Conservation (phyloP, 1,140 invertebrate species). For the Sweltsa coloradensis region DNA sequence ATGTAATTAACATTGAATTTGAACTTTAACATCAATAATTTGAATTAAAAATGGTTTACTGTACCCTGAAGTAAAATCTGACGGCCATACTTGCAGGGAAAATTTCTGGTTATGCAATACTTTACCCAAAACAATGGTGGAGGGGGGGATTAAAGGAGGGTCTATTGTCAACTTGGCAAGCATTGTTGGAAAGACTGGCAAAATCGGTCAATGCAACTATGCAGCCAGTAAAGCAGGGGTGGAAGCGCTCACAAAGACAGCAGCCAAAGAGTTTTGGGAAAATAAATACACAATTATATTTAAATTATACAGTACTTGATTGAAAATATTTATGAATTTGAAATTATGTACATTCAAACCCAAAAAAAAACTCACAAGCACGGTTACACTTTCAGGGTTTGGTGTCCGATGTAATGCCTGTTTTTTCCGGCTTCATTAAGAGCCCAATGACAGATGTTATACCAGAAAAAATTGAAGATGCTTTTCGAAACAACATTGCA, state of each 20-base stretch:
- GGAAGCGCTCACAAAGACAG: slow-evolving; percentile 68
- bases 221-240: slow-evolving; percentile 83
- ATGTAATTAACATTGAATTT: too few relatives aligned
- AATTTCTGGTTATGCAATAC: slow-evolving; percentile 69
- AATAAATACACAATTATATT: background rate
- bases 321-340: background rate
- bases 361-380: too few relatives aligned
- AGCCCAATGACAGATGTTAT: slow-evolving; percentile 69
- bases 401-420: slow-evolving; percentile 63
- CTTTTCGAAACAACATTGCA: slow-evolving; percentile 49
- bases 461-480: slow-evolving; percentile 63
- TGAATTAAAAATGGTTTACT: too few relatives aligned
- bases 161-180: slow-evolving; percentile 85
- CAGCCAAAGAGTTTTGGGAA: slow-evolving; percentile 60
- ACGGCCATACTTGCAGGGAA: slow-evolving; percentile 42
- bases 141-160: slow-evolving; percentile 41
- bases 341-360: too few relatives aligned
- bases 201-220: slow-evolving; percentile 83
- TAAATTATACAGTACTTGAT: slow-evolving; percentile 17
- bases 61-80: too few relatives aligned
- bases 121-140: slow-evolving; percentile 56
- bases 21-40: too few relatives aligned
- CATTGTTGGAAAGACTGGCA: slow-evolving; percentile 73
- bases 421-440: slow-evolving; percentile 76
- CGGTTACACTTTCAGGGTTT: slow-evolving; percentile 26